Evolutionary conservation across 35 echinoderm and acorn worm species (phyloP).

Genomic region (Apostichopus parvimensis): DNA sequence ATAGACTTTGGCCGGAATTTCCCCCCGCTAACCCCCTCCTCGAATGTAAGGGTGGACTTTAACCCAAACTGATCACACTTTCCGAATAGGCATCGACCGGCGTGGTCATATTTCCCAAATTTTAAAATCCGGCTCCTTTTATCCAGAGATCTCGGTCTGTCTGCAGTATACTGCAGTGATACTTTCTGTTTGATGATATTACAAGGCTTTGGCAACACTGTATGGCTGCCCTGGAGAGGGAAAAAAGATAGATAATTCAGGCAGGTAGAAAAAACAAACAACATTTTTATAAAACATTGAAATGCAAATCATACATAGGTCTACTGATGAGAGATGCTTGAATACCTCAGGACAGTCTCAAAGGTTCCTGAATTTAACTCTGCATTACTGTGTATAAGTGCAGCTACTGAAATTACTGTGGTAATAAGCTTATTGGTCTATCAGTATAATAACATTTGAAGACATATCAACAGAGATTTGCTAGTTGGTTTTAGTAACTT

Average conservation of each 20-base stretch:
- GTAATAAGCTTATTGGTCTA: too few species aligned
- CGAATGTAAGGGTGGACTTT: neutral
- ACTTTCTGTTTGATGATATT: neutral
- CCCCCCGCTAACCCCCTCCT: neutral
- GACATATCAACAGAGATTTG: too few species aligned
- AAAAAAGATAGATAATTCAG: too few species aligned
- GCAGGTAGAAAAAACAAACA: neutral
- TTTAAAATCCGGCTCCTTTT: conserved; percentile 17
- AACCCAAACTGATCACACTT: neutral
- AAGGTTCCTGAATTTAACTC: too few species aligned
- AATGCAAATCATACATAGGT: too few species aligned
- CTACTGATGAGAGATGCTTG: too few species aligned
- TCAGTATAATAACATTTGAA: too few species aligned
- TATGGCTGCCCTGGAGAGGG: neutral
- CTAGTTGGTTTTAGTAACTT: too few species aligned
- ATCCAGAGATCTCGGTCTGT: neutral
- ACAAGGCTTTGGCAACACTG: neutral
- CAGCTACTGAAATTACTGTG: too few species aligned
- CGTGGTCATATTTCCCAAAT: conserved; percentile 30
- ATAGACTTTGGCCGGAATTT: neutral
- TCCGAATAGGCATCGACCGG: neutral
- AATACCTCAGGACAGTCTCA: too few species aligned
- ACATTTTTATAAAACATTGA: too few species aligned
- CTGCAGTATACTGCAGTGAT: neutral
- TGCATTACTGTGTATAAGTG: too few species aligned